phyloP scores from a whole-genome alignment of 1,140 invertebrate genomes.

The Pissodes strobi region DNA sequence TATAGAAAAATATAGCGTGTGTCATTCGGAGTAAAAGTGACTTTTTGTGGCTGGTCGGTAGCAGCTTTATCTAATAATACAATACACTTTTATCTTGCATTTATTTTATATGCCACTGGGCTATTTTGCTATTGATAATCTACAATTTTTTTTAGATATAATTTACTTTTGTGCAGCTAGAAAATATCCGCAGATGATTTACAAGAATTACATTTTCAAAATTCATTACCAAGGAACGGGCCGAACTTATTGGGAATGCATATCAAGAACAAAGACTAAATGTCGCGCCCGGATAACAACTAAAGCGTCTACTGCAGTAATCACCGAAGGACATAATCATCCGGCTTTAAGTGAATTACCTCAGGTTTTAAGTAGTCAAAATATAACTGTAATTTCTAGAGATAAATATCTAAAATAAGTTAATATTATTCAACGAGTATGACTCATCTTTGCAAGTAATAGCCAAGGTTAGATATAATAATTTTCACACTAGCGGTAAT shows the following conservation, averaged over 20 bases:
- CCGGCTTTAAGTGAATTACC: neutral
- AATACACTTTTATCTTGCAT: too few species aligned
- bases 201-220: conserved; percentile 18
- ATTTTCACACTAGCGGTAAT: too few species aligned
- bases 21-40: too few species aligned
- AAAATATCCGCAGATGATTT: conserved; percentile 28
- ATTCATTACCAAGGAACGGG: conserved; percentile 13
- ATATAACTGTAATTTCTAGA: too few species aligned
- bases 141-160: conserved; percentile 11
- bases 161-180: conserved; percentile 23
- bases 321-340: conserved; percentile 24
- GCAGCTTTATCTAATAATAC: neutral
- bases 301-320: neutral
- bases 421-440: too few species aligned
- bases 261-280: neutral
- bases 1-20: too few species aligned
- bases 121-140: neutral
- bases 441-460: too few species aligned
- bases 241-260: conserved; percentile 20
- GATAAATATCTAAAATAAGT: too few species aligned
- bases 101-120: too few species aligned
- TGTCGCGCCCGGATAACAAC: conserved; percentile 13
- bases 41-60: too few species aligned
- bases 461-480: too few species aligned
- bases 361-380: conserved; percentile 4